Percentiles rank a stretch among this genome's conserved stretches.
phyloP scores from a whole-genome alignment of 1,140 invertebrate genomes.

The Aphelenchoides besseyi region DNA sequence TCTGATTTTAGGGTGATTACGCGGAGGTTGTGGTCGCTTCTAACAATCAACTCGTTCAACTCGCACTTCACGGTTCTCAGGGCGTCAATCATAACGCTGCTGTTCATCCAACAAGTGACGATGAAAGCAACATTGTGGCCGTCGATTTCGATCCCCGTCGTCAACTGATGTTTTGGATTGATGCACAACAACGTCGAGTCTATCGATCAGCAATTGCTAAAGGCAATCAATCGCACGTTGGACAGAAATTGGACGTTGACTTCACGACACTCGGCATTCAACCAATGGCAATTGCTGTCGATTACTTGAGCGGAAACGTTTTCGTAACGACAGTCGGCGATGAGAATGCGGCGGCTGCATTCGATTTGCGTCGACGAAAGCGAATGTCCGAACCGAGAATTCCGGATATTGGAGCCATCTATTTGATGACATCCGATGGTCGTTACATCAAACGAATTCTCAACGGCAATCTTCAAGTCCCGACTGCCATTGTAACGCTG shows the following conservation, averaged over 20 bases:
- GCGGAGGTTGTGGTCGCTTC: slow-evolving; percentile 57
- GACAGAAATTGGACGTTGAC: slow-evolving; percentile 56
- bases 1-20: slow-evolving; percentile 44
- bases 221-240: slow-evolving; percentile 61
- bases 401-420: slow-evolving; percentile 48
- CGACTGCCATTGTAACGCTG: slow-evolving; percentile 57
- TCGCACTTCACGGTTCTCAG: slow-evolving; percentile 40
- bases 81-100: slow-evolving; percentile 52
- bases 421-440: slow-evolving; percentile 50
- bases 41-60: slow-evolving; percentile 53
- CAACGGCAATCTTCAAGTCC: slow-evolving; percentile 53
- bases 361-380: slow-evolving; percentile 37
- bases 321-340: slow-evolving; percentile 48
- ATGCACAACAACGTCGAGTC: slow-evolving; percentile 41
- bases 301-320: slow-evolving; percentile 60
- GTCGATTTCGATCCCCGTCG: slow-evolving; percentile 56
- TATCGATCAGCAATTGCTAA: slow-evolving; percentile 55
- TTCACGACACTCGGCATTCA: slow-evolving; percentile 46
- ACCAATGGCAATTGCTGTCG: slow-evolving; percentile 50
- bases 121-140: slow-evolving; percentile 56
- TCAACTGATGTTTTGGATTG: slow-evolving; percentile 61
- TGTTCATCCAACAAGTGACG: slow-evolving; percentile 36
- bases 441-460: slow-evolving; percentile 57
- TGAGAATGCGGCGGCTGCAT: slow-evolving; percentile 26
- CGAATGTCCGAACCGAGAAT: slow-evolving; percentile 53